A percentile compares a stretch with the other conserved stretches of the same genome.
These are phyloP conservation scores for Drosophila sp. DNA, from an alignment of 1,140 invertebrate genomes.

Conservation along the genomic window DNA sequence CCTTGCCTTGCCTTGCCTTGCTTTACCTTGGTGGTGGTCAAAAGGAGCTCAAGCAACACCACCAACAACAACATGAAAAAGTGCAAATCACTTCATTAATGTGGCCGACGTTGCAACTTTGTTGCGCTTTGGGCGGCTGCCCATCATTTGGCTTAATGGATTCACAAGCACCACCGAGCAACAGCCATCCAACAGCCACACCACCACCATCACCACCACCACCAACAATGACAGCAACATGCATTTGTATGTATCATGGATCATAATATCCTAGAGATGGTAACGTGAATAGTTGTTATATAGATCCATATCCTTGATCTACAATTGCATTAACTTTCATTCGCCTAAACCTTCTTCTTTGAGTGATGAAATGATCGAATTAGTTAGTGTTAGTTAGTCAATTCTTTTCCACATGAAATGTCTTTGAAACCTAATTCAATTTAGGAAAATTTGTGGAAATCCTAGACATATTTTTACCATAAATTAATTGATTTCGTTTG, in stretches of 20 bases:
- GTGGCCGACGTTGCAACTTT: slow-evolving; percentile 37
- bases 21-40: slow-evolving; percentile 54
- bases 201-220: slow-evolving; percentile 11
- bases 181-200: slow-evolving; percentile 21
- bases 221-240: slow-evolving; percentile 11
- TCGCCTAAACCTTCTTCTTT: too few relatives aligned
- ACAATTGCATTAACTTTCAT: too few relatives aligned
- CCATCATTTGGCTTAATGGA: slow-evolving; percentile 76
- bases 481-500: too few relatives aligned
- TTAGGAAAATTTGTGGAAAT: too few relatives aligned
- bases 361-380: too few relatives aligned
- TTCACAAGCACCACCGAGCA: slow-evolving; percentile 35
- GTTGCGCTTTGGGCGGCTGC: slow-evolving; percentile 56
- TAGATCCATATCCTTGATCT: not conserved
- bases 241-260: not conserved
- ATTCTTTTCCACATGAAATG: too few relatives aligned
- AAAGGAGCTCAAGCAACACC: slow-evolving; percentile 39
- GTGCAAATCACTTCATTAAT: slow-evolving; percentile 80
- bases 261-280: slow-evolving; percentile 13
- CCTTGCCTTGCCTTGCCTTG: slow-evolving; percentile 3
- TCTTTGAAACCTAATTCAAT: too few relatives aligned
- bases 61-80: slow-evolving; percentile 40
- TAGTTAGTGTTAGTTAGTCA: too few relatives aligned
- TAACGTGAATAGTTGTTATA: slow-evolving; percentile 16
- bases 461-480: too few relatives aligned